phyloP scores from a whole-genome alignment of 2,113 vertebrate species.

The Potamarius usumacintae region DNA sequence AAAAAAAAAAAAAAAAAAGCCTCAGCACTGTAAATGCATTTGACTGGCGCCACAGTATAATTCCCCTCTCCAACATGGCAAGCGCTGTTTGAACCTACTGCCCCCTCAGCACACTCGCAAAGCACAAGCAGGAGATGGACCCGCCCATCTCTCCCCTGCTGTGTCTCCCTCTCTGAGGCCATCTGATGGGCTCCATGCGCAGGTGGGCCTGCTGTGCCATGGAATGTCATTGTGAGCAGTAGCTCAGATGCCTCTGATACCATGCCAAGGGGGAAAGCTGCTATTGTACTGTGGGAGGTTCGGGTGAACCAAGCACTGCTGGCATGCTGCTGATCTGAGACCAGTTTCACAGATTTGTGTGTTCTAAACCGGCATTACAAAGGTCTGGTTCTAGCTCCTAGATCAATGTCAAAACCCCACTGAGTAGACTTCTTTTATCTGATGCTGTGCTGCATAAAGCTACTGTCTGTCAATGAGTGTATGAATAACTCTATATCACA shows the following conservation, averaged over 20 bases:
- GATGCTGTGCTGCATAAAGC: slow-evolving; percentile 21
- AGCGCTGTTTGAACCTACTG: slow-evolving; percentile 14
- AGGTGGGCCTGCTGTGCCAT: slow-evolving; percentile 45
- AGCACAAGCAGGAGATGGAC: neutral
- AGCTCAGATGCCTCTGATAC: slow-evolving; percentile 58
- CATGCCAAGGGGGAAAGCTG: slow-evolving; percentile 57
- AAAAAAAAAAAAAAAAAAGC: neutral
- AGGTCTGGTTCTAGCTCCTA: neutral
- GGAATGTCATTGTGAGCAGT: slow-evolving; percentile 63
- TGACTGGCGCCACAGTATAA: neutral
- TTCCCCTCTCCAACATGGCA: neutral
- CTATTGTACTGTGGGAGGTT: slow-evolving; percentile 64
- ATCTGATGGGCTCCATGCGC: slow-evolving; percentile 57
- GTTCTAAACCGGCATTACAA: neutral
- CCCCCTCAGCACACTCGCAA: neutral
- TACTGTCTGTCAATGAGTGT: neutral
- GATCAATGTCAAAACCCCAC: slow-evolving; percentile 13
- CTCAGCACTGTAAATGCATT: slow-evolving; percentile 1
- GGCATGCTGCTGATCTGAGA: slow-evolving; percentile 19
- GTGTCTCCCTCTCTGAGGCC: slow-evolving; percentile 13
- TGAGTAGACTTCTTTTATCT: slow-evolving; percentile 24
- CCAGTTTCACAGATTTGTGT: neutral
- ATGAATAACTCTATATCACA: slow-evolving; percentile 18
- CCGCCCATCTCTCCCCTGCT: slow-evolving; percentile 16
- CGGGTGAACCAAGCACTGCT: slow-evolving; percentile 53